Conservation (phyloP, 2,797 vertebrate species). For the Spinus pinus region DNA sequence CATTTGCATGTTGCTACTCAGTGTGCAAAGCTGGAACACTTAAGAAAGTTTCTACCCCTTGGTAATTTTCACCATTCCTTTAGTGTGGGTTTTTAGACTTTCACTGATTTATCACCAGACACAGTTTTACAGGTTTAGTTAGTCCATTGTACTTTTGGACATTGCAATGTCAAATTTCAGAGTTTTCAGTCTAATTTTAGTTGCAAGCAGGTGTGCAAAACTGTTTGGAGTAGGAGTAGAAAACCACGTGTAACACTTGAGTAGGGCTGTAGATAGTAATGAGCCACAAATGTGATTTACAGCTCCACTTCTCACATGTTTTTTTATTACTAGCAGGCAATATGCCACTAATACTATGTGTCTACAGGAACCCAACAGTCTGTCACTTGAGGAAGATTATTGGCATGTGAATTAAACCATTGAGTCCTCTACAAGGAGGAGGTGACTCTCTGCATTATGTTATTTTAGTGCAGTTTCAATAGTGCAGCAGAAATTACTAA, state of each 20-base stretch:
- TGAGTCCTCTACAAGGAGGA: background rate
- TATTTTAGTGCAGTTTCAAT: background rate
- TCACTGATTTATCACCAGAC: slow-evolving; percentile 49
- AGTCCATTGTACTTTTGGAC: background rate
- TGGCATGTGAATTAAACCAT: background rate
- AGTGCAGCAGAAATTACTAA: background rate
- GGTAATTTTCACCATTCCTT: slow-evolving; percentile 60
- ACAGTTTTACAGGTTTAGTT: slow-evolving; percentile 53
- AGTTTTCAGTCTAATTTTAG: background rate
- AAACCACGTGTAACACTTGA: background rate
- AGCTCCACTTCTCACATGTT: background rate
- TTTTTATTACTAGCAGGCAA: background rate
- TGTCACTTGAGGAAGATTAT: background rate
- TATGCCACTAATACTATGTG: background rate
- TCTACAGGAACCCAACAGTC: background rate
- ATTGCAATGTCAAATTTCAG: background rate
- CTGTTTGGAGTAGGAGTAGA: background rate
- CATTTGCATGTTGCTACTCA: slow-evolving; percentile 84
- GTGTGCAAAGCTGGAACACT: slow-evolving; percentile 61
- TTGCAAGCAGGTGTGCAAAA: background rate
- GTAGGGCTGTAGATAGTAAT: background rate
- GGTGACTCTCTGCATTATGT: background rate
- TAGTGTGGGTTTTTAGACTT: background rate
- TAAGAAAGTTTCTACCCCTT: slow-evolving; percentile 74
- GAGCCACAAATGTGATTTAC: background rate